Conservation (phyloP, 2,113 vertebrate genomes). For the Mastomys coucha region DNA sequence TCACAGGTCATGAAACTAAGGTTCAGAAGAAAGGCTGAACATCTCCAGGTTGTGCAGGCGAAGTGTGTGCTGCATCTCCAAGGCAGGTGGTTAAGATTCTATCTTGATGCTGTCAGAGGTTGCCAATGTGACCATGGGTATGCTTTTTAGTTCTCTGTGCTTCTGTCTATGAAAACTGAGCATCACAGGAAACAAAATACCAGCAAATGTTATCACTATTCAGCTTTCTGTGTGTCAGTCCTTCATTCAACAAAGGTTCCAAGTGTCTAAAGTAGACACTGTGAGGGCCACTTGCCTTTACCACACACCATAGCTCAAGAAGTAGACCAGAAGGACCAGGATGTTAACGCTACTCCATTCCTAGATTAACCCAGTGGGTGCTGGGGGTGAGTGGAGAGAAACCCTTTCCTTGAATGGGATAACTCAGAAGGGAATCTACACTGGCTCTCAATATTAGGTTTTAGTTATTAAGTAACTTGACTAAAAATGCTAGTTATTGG, state of each 20-base stretch:
- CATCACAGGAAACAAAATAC: background rate
- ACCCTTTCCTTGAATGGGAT: too few species aligned
- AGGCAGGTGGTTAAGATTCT: background rate
- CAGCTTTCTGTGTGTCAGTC: background rate
- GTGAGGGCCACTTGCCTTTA: background rate
- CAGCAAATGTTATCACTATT: background rate
- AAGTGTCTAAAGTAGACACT: background rate
- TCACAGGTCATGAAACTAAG: slow-evolving; percentile 50
- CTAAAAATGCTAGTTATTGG: background rate
- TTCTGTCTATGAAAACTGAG: slow-evolving; percentile 30
- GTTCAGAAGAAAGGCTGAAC: slow-evolving; percentile 28
- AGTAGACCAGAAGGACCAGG: background rate
- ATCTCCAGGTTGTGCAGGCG: background rate
- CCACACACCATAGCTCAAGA: background rate
- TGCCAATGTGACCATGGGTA: background rate
- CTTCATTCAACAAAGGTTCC: background rate
- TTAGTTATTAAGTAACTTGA: background rate
- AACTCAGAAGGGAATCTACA: background rate
- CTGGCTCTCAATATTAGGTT: background rate
- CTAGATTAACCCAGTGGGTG: background rate
- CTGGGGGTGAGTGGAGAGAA: background rate
- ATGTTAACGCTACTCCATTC: background rate
- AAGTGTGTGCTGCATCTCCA: background rate
- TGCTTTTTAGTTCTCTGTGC: background rate
- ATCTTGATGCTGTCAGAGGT: background rate